Evolutionary conservation across 2,888 invertebrate genomes (phyloP), one percentile per base, ranked within the genome.

Genomic region (Camponotus fellah): DNA sequence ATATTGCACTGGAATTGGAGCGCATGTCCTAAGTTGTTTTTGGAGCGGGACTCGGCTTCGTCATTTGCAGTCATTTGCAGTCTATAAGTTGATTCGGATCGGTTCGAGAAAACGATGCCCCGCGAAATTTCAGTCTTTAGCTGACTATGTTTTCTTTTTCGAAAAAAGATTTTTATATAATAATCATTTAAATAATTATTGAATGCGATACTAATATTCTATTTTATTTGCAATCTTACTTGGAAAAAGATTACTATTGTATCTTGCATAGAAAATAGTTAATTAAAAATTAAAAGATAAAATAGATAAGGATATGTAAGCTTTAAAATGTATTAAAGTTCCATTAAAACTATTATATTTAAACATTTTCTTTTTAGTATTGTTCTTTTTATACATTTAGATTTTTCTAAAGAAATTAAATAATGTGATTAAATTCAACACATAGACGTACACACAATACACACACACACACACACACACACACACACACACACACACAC

Each of bases 1-100:
- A 90, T 89, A 86, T 85, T 86, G 90, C 89, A 90, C 83, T 85
- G 90, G 90, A 89, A 89, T 89, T 89, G 90, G 90, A 87, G 84
- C 82, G 62, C 46, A 43, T 53, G 49, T 14, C 37, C 40, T 32
- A 66, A 43, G 56, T 49, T 58, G 68, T 77, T n/a, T 26, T 77
- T 66, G 40, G 8, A n/a, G 37, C 37, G 64, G 21, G 49, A 65
- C 14, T 46, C 14, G 21, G 34, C 53, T 3, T 76, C 26, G 26
- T 26, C 37, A 53, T 40, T 60, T 26, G 14, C 40, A 17, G 10
- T 1, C n/a, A 40, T n/a, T n/a, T n/a, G n/a, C n/a, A n/a, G n/a
- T n/a, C 17, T n/a, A 26, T 43, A 68, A 43, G 58, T 58, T 56
- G 56, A 77, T 68, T 26, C 2, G 56, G 68, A 56, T 2, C 68